Conservation (phyloP, 92 coral and sea anemone genomes). For the Chrysogorgia sp. region DNA sequence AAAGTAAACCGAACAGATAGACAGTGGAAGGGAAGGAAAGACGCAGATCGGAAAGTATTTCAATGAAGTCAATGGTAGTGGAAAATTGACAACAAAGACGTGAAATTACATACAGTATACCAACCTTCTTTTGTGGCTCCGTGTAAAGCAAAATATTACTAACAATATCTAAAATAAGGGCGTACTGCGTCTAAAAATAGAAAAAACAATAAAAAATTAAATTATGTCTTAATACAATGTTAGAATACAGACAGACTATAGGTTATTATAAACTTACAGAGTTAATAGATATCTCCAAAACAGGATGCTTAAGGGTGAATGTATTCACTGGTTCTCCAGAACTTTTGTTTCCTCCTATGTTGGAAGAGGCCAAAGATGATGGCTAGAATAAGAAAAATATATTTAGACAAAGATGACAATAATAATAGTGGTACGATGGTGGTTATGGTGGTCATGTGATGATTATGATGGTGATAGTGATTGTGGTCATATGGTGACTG, state of each 20-base stretch:
- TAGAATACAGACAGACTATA: not conserved
- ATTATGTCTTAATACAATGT: not conserved
- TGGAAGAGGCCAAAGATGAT: conserved; percentile 75
- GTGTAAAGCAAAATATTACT: conserved; percentile 94
- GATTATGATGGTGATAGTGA: too few relatives aligned
- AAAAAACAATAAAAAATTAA: not conserved
- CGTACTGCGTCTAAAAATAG: conserved; percentile 81
- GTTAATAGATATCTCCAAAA: conserved; percentile 91
- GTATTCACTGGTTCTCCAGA: conserved; percentile 74
- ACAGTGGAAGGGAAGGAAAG: too few relatives aligned
- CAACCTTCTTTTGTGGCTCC: conserved; percentile 97
- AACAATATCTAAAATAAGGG: conserved; percentile 87
- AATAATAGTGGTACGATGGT: too few relatives aligned
- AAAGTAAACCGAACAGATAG: too few relatives aligned
- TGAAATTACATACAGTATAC: not conserved
- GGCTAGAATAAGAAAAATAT: conserved; percentile 58
- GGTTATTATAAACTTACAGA: conserved; percentile 64
- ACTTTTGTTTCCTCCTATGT: conserved; percentile 70
- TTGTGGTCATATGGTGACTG: too few relatives aligned
- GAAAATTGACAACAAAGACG: too few relatives aligned
- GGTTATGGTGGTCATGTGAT: too few relatives aligned
- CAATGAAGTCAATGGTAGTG: too few relatives aligned
- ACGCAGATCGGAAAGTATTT: too few relatives aligned
- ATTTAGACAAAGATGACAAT: not conserved
- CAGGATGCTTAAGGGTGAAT: conserved; percentile 88